Evolutionary conservation across 2,888 invertebrate genomes (phyloP).

Genomic region (Gortyna flavago): DNA sequence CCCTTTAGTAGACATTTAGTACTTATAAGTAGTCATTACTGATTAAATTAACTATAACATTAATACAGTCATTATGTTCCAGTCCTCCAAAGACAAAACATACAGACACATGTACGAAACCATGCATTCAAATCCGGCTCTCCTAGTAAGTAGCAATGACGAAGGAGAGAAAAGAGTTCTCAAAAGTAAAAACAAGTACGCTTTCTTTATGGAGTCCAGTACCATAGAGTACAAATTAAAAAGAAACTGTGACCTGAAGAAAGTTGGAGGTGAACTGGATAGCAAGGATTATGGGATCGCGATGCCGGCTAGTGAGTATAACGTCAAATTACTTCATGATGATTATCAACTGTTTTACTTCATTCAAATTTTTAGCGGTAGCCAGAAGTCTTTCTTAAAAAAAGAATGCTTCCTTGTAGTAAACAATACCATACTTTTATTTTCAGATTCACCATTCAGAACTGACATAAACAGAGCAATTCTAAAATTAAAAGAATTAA

Average conservation of each 20-base stretch:
- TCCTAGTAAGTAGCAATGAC: constrained; percentile 94
- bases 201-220: constrained; percentile 99
- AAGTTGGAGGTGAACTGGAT: constrained; percentile 95
- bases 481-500: constrained; percentile 96
- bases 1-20: background rate
- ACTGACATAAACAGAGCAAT: constrained; percentile 95
- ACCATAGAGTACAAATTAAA: constrained; percentile 97
- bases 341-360: too few relatives aligned
- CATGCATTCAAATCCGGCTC: constrained; percentile 95
- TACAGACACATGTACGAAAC: constrained; percentile 97
- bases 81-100: constrained; percentile 94
- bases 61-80: constrained; percentile 54
- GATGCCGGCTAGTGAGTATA: constrained; percentile 93
- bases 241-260: constrained; percentile 94
- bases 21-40: background rate
- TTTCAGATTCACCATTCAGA: constrained; percentile 90
- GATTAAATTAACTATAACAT: background rate
- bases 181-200: constrained; percentile 91
- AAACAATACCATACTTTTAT: background rate
- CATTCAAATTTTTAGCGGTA: background rate
- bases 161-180: constrained; percentile 96
- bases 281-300: constrained; percentile 96
- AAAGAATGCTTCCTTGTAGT: background rate
- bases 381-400: too few relatives aligned
- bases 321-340: background rate